phyloP scores from a whole-genome alignment of 2,888 invertebrate species.

The Xestia sexstrigata region DNA sequence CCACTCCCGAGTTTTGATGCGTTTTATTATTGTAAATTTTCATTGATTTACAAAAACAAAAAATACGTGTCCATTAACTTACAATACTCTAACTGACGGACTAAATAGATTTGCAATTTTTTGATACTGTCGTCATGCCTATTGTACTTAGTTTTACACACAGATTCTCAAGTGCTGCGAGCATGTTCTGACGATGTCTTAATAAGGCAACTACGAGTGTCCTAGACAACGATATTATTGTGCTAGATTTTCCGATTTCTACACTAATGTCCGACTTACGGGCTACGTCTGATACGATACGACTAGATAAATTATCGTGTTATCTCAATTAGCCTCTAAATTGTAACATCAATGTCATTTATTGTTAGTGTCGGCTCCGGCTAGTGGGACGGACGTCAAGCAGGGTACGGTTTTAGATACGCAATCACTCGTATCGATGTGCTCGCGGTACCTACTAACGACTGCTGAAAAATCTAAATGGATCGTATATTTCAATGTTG shows the following conservation, averaged over 20 bases:
- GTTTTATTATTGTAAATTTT: too few relatives aligned
- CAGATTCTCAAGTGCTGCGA: conserved; percentile 13
- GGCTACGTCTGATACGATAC: too few relatives aligned
- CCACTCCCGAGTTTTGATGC: too few relatives aligned
- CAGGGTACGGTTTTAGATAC: conserved; percentile 52
- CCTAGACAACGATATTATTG: conserved; percentile 38
- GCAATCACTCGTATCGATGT: conserved; percentile 54
- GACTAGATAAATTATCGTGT: conserved; percentile 45
- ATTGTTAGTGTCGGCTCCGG: conserved; percentile 47
- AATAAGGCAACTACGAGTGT: conserved; percentile 25
- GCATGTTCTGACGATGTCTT: conserved; percentile 17
- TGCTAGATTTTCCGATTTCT: conserved; percentile 40
- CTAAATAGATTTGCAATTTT: too few relatives aligned
- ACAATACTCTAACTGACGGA: too few relatives aligned
- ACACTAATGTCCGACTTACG: conserved; percentile 21
- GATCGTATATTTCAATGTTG: conserved; percentile 68
- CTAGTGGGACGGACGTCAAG: conserved; percentile 57
- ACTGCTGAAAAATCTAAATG: conserved; percentile 69
- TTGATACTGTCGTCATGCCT: too few relatives aligned
- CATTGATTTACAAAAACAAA: too few relatives aligned
- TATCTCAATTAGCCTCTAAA: conserved; percentile 60
- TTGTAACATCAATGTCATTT: conserved; percentile 60
- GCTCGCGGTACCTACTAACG: conserved; percentile 48
- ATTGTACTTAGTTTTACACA: conserved; percentile 22
- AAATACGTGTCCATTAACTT: too few relatives aligned